Evolutionary conservation across 2,888 invertebrate genomes (phyloP), one percentile per base, ranked within the genome.

Genomic region (Ornithoptera priamus): DNA sequence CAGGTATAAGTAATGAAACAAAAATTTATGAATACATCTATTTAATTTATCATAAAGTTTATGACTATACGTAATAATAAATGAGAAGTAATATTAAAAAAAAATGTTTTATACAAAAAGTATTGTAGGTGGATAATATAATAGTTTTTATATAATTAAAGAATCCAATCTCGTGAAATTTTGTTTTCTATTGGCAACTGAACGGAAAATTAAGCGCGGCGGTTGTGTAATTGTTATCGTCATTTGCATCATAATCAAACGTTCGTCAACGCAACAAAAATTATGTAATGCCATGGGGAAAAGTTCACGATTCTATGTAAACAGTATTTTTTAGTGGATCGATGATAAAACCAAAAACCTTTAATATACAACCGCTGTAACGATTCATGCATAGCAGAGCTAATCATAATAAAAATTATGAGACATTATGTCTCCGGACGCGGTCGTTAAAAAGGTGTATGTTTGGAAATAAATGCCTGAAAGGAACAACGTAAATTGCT

Each of bases 161-260:
- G 61, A 20, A 58, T 18, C 65, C 59, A 59, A 36, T 20, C 20
- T 22, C 17, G 50, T 30, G 46, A 62, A 62, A 8, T 20, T 46
- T 66, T 65, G 65, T 65, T 39, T 39, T 24, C 1, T 18, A 39
- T 3, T 42, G 36, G 12, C 62, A 50, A 59, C 39, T 50, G 20
- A 36, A 60, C 42, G 56, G 53, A 62, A 77, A 77, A 81, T 66
- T 58, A 66, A 59, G 22, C 53, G 62, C 53, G 71, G 74, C 75
- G 71, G 76, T 89, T 87, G 81, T 81, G 84, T 80, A 89, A 89
- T 85, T 87, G 86, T 85, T 87, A 86, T 80, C 82, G 83, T 76
- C 72, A 89, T 89, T 89, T 89, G 85, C 88, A 89, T 88, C 83
- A 84, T 81, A 81, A 81, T 73, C 76, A 75, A 76, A 81, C 80